Evolutionary conservation across 2,113 vertebrate genomes (phyloP).

Genomic region (Labeo rohita): DNA sequence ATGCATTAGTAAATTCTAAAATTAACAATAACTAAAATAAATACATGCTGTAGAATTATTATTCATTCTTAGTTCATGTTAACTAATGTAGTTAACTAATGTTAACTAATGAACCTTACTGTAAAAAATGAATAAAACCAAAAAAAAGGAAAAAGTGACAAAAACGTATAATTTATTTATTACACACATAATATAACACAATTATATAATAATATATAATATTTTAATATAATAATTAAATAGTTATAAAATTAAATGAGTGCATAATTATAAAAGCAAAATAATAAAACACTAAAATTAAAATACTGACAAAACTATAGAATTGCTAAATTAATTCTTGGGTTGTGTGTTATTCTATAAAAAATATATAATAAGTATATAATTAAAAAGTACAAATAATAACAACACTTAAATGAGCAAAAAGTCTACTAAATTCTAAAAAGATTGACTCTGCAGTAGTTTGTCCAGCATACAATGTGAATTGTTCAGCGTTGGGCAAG

Average conservation of each 20-base stretch:
- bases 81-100: too few species aligned
- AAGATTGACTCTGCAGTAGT: background rate
- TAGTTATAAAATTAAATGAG: background rate
- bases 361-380: background rate
- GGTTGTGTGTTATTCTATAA: background rate
- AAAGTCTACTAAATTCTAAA: background rate
- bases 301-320: background rate
- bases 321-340: background rate
- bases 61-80: too few species aligned
- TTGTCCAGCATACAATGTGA: slow-evolving; percentile 44
- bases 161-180: too few species aligned
- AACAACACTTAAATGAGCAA: background rate
- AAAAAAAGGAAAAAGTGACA: too few species aligned
- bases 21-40: too few species aligned
- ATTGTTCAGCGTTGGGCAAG: background rate
- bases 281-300: background rate
- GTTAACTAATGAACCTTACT: too few species aligned
- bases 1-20: too few species aligned
- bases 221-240: background rate
- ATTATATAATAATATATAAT: too few species aligned
- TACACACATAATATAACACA: too few species aligned
- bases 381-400: background rate
- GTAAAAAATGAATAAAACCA: too few species aligned
- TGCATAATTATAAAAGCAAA: background rate
- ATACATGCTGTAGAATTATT: too few species aligned